phyloP scores from a whole-genome alignment of 2,113 vertebrate genomes.

The Oncorhynchus gorbuscha region DNA sequence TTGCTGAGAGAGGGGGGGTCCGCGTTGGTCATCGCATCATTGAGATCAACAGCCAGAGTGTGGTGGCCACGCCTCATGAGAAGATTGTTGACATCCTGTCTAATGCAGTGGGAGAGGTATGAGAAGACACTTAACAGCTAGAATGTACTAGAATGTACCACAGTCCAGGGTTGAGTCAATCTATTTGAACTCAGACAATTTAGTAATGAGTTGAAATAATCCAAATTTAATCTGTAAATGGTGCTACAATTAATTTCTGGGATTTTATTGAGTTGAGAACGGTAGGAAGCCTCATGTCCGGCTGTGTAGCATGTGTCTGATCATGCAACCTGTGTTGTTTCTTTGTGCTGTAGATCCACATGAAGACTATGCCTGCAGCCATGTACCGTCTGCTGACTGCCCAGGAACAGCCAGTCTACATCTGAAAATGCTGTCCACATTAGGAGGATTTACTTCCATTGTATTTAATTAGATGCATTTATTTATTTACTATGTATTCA shows the following conservation, averaged over 20 bases:
- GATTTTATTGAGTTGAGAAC: no score
- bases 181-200: no score
- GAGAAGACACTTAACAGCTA: not conserved
- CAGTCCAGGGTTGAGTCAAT: no score
- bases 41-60: conserved; percentile 95
- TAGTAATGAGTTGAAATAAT: no score
- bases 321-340: not conserved
- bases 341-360: conserved; percentile 83
- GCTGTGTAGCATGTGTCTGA: not conserved
- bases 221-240: no score
- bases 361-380: conserved; percentile 99
- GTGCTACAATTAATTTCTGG: no score
- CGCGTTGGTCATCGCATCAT: conserved; percentile 97
- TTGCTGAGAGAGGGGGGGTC: conserved; percentile 93
- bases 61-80: conserved; percentile 95
- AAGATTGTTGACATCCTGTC: conserved; percentile 97
- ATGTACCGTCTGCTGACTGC: conserved; percentile 98
- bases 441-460: not conserved
- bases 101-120: conserved; percentile 96
- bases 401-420: conserved; percentile 96
- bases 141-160: no score
- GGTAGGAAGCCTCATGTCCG: no score
- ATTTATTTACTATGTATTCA: conserved; percentile 2
- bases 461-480: conserved; percentile 9
- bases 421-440: conserved; percentile 69